Evolutionary conservation across 2,113 vertebrate genomes (phyloP).

Genomic region (Andinoacara biseriatus): DNA sequence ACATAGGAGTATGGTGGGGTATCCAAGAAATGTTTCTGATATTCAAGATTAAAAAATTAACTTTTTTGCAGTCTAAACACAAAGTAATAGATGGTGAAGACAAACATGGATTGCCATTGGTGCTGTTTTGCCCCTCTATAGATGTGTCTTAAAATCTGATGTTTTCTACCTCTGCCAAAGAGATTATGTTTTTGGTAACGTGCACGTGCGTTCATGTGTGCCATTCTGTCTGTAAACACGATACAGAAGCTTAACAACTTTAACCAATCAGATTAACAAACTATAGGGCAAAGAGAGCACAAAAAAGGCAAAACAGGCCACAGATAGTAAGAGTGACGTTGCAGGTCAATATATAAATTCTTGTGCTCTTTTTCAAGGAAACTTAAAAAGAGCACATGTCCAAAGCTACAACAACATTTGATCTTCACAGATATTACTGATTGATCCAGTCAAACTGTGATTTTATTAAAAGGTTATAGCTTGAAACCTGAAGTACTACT

Average conservation of each 20-base stretch:
- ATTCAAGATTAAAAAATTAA: background rate
- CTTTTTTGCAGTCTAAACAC: background rate
- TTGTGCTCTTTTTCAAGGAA: background rate
- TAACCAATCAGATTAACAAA: background rate
- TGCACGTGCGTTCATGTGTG: too few relatives aligned
- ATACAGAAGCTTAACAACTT: background rate
- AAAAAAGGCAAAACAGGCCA: background rate
- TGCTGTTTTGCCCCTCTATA: background rate
- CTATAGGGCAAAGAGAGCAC: background rate
- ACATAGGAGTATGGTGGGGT: background rate
- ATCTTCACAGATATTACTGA: background rate
- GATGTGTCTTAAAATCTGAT: background rate
- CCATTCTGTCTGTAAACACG: too few relatives aligned
- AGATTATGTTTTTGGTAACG: too few relatives aligned
- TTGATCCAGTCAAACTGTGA: background rate
- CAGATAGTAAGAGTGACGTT: background rate
- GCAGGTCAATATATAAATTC: background rate
- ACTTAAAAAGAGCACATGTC: background rate
- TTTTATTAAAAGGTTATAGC: background rate
- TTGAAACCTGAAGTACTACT: background rate
- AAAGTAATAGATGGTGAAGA: background rate
- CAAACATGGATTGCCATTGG: background rate
- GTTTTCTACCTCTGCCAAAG: too few relatives aligned
- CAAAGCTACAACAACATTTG: background rate
- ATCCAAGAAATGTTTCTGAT: constrained; percentile 1